Conservation (phyloP, 2,888 invertebrate species). For the Patella caerulea region DNA sequence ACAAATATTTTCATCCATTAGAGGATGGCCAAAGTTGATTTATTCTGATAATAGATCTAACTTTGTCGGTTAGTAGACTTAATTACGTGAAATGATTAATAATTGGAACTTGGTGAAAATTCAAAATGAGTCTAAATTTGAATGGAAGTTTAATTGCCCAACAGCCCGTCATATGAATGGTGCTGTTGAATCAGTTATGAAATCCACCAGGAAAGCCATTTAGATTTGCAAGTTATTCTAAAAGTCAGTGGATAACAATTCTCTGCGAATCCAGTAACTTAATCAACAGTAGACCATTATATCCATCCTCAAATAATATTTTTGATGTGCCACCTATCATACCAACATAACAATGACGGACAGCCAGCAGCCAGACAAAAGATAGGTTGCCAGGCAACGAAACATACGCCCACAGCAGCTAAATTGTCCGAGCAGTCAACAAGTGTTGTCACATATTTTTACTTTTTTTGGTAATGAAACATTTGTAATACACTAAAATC, state of each 20-base stretch:
- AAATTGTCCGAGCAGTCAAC: too few relatives aligned
- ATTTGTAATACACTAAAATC: too few relatives aligned
- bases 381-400: too few relatives aligned
- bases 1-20: background rate
- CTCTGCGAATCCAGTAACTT: background rate
- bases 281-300: background rate
- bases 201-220: background rate
- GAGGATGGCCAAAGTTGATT: background rate
- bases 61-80: background rate
- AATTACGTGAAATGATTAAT: background rate
- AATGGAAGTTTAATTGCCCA: background rate
- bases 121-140: background rate
- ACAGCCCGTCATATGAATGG: background rate
- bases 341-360: background rate
- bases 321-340: background rate
- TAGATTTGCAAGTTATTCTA: background rate
- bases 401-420: too few relatives aligned
- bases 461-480: too few relatives aligned
- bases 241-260: conserved; percentile 5
- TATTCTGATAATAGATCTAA: background rate
- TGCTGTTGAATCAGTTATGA: background rate
- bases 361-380: background rate
- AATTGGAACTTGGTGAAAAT: background rate
- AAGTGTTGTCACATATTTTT: too few relatives aligned
- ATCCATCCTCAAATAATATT: background rate